Evolutionary conservation across 2,888 invertebrate genomes (phyloP).

Genomic region (Cryptus viduatorius): DNA sequence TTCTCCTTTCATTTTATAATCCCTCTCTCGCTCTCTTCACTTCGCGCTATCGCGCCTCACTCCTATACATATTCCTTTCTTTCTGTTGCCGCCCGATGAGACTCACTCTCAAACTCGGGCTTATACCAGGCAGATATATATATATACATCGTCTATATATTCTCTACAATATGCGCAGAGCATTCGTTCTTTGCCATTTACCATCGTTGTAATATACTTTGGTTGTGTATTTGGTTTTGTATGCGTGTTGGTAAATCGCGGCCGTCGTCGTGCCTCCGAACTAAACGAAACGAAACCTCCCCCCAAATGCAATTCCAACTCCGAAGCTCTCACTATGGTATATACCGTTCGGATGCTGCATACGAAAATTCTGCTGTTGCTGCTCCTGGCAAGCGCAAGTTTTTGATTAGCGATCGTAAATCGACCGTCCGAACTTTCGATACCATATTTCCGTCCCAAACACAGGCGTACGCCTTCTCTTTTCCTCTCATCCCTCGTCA

Average conservation of each 20-base stretch:
- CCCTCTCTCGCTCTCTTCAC: conserved; percentile 52
- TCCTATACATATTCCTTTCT: conserved; percentile 33
- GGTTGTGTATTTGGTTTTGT: neutral
- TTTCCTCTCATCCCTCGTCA: neutral
- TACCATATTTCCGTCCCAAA: conserved; percentile 65
- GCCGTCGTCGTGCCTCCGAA: conserved; percentile 51
- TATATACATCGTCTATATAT: neutral
- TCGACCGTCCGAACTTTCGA: conserved; percentile 73
- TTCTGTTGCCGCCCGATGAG: conserved; percentile 57
- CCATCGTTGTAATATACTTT: conserved; percentile 5
- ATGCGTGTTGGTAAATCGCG: conserved; percentile 31
- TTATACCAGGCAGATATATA: neutral
- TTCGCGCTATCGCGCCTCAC: conserved; percentile 52
- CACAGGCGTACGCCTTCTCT: conserved; percentile 1
- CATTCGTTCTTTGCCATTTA: conserved; percentile 35
- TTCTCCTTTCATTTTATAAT: conserved; percentile 52
- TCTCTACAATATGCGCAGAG: neutral
- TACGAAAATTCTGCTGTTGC: conserved; percentile 16
- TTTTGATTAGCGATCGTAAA: conserved; percentile 79
- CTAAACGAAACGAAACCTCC: conserved; percentile 38
- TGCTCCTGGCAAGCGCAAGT: conserved; percentile 72
- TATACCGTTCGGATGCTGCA: neutral
- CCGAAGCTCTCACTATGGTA: conserved; percentile 17
- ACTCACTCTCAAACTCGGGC: conserved; percentile 68
- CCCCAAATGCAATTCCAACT: conserved; percentile 54